A percentile compares a stretch with the other conserved stretches of the same genome.
These are phyloP conservation scores for Thamnaconus septentrionalis DNA, from an alignment of 2,113 vertebrate species.

Conservation along the genomic window DNA sequence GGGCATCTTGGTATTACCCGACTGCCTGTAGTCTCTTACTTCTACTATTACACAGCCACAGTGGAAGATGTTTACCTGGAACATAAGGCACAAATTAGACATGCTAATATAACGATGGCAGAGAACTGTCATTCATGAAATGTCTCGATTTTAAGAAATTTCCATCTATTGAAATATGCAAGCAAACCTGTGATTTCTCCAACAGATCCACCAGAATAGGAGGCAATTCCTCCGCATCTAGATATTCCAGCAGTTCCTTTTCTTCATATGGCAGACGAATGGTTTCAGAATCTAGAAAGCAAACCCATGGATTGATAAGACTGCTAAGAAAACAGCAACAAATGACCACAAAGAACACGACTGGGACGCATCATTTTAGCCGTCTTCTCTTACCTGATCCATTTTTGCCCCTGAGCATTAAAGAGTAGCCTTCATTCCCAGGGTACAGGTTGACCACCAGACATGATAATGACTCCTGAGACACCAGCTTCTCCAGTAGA, in stretches of 20 bases:
- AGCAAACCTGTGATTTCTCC: constrained; percentile 97
- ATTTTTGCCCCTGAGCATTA: constrained; percentile 99
- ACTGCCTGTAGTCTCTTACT: constrained; percentile 95
- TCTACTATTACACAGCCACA: constrained; percentile 98
- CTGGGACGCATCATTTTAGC: not conserved
- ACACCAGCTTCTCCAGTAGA: constrained; percentile 96
- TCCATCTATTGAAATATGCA: too few species aligned
- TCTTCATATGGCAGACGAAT: constrained; percentile 98
- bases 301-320: not conserved
- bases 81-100: constrained; percentile 8
- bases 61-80: constrained; percentile 98
- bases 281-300: constrained; percentile 90
- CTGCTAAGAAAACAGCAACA: not conserved
- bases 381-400: constrained; percentile 86
- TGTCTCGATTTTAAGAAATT: too few species aligned
- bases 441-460: constrained; percentile 97
- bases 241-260: constrained; percentile 93
- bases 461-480: constrained; percentile 93
- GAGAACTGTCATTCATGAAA: not conserved
- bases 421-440: constrained; percentile 97
- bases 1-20: constrained; percentile 90
- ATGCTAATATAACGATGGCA: too few species aligned
- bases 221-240: constrained; percentile 95
- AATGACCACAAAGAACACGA: not conserved
- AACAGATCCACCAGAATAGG: constrained; percentile 97